Conservation (phyloP, 2,797 vertebrate species). For the Tadarida brasiliensis region DNA sequence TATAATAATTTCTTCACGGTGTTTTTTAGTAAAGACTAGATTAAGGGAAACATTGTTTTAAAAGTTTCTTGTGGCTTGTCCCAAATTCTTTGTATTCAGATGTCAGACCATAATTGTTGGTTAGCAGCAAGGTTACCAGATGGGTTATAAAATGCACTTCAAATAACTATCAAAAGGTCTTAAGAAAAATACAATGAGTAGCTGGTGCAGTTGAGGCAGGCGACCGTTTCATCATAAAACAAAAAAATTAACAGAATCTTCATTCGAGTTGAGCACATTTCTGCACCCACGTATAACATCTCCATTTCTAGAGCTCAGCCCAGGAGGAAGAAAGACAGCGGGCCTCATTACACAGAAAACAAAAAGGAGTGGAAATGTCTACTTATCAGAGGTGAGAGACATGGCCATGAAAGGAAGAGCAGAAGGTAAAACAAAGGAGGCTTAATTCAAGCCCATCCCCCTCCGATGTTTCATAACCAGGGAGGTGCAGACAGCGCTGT, state of each 20-base stretch:
- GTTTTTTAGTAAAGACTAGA: constrained; percentile 79
- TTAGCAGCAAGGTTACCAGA: constrained; percentile 80
- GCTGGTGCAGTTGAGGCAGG: constrained; percentile 56
- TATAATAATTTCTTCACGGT: constrained; percentile 81
- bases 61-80: constrained; percentile 81
- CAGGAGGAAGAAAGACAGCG: background rate
- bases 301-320: constrained; percentile 48
- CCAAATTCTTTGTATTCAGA: constrained; percentile 81
- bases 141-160: constrained; percentile 79
- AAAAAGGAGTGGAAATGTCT: constrained; percentile 31
- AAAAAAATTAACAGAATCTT: constrained; percentile 29
- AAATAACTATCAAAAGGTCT: constrained; percentile 68
- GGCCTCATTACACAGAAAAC: constrained; percentile 23
- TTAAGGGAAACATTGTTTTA: constrained; percentile 79
- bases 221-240: constrained; percentile 15
- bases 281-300: background rate
- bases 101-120: constrained; percentile 79
- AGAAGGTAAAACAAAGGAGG: constrained; percentile 46
- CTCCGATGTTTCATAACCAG: background rate
- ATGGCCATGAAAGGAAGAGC: background rate
- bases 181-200: constrained; percentile 65
- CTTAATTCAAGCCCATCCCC: background rate
- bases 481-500: background rate
- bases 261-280: background rate
- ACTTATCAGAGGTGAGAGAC: constrained; percentile 36